These are phyloP conservation scores for Aurelia coerulea DNA, from an alignment of 30 jellyfish, hydroid and myxozoan genomes.

Conservation along the genomic window DNA sequence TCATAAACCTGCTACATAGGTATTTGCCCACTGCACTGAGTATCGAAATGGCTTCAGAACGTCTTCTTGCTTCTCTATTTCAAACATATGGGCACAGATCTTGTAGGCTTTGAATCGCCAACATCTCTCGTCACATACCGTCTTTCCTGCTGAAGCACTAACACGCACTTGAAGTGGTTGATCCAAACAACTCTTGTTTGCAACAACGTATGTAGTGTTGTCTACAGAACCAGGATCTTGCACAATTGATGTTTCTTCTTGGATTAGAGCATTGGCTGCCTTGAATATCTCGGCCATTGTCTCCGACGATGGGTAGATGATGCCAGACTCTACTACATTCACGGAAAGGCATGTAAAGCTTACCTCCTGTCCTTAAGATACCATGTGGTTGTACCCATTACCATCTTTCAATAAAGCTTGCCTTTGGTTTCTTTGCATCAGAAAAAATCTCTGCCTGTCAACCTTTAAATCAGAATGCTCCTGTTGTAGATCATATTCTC, in stretches of 20 bases:
- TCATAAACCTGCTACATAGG: no score
- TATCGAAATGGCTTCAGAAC: no score
- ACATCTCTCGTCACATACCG: background rate
- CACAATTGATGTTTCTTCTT: background rate
- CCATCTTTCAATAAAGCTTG: background rate
- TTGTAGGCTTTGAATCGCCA: conserved; percentile 13
- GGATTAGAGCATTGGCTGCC: background rate
- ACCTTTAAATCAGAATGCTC: background rate
- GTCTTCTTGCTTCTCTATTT: no score
- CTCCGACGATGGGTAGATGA: background rate
- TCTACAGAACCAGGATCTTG: background rate
- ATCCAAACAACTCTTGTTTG: background rate
- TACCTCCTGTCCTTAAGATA: background rate
- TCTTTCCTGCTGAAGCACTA: background rate
- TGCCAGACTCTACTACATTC: background rate
- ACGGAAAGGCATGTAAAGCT: background rate
- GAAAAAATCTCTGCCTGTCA: background rate
- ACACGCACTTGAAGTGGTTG: no score
- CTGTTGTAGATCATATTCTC: background rate
- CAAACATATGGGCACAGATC: conserved; percentile 2
- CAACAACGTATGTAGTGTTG: background rate
- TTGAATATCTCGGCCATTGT: background rate
- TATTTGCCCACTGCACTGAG: no score
- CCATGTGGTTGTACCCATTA: background rate
- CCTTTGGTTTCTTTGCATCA: background rate